Evolutionary conservation across 2,113 vertebrate species (phyloP), one percentile per base, ranked within the genome.

Genomic region (Pao palembangensis): DNA sequence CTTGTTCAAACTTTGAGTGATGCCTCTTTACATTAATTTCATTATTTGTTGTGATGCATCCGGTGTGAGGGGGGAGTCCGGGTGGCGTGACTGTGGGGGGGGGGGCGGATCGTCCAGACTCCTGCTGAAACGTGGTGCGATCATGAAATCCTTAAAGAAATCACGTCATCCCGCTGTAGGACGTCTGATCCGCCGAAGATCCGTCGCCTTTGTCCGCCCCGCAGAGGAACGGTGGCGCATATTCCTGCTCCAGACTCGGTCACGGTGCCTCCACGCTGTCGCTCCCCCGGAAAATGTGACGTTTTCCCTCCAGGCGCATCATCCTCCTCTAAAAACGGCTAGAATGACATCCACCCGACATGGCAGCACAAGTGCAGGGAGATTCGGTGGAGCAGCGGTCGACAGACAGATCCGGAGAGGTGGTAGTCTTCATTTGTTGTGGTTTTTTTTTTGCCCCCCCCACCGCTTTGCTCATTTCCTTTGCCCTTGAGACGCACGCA

Each of bases 401-500:
- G 48, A 41, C 55, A 41, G 43, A 43, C 44, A 38, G 2, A 56
- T 34, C 21, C 73, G 69, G 43, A 62, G 55, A 87, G 62, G 62
- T 58, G 52, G 63, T 23, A 41, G 61, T 75, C 73, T 71, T 84
- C 66, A 75, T 68, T 61, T 73, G 64, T 76, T 84, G 64, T 17
- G 43, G 43, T 1, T 2, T 17, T 16, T 44, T 4, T 71, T 78
- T 55, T 78, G 58, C 6, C 6, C 4, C 34, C 4, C 34, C 34
- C 34, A 71, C 74, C 75, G 65, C 49, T 79, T 80, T 78, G 75
- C 80, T 85, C 85, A 47, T 83, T 85, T 86, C 80, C 76, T 87
- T 87, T 90, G 89, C 88, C 89, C 89, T 91, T 90, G 86, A 87
- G 67, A 69, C 78, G 80, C 84, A 73, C 82, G 75, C 82, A 71